Evolutionary conservation across 2,113 vertebrate genomes (phyloP).

Genomic region (Mormoops blainvillei): DNA sequence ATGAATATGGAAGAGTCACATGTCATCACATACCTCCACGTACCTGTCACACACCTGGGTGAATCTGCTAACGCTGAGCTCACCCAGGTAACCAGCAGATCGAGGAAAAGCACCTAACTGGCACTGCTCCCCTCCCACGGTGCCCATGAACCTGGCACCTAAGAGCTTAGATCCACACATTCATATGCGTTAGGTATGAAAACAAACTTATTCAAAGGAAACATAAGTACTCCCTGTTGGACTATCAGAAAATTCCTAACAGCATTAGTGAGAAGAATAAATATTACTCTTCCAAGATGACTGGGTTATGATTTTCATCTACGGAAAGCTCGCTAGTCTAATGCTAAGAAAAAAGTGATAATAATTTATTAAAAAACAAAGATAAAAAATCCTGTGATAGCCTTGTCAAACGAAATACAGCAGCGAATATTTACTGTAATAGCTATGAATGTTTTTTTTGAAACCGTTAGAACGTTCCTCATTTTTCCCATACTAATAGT

Average conservation of each 20-base stretch:
- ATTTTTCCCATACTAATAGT: not conserved
- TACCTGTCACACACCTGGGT: rapidly evolving
- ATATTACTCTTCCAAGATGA: not conserved
- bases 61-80: not conserved
- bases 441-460: not conserved
- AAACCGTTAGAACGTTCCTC: not conserved
- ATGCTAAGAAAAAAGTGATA: not conserved
- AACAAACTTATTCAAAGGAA: not conserved
- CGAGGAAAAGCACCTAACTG: no score
- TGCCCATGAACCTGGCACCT: not conserved
- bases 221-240: rapidly evolving
- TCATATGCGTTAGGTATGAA: not conserved
- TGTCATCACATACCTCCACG: no score
- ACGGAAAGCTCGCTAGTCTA: not conserved
- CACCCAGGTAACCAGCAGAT: not conserved
- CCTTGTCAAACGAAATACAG: not conserved
- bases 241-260: not conserved
- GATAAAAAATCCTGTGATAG: not conserved
- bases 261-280: not conserved
- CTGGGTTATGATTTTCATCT: not conserved
- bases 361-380: not conserved
- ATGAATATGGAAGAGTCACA: not conserved
- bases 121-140: no score
- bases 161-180: not conserved
- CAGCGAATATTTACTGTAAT: not conserved